Base-by-base conservation (phyloP, 2,888 invertebrate species). In the Gerosis bhagava region DNA sequence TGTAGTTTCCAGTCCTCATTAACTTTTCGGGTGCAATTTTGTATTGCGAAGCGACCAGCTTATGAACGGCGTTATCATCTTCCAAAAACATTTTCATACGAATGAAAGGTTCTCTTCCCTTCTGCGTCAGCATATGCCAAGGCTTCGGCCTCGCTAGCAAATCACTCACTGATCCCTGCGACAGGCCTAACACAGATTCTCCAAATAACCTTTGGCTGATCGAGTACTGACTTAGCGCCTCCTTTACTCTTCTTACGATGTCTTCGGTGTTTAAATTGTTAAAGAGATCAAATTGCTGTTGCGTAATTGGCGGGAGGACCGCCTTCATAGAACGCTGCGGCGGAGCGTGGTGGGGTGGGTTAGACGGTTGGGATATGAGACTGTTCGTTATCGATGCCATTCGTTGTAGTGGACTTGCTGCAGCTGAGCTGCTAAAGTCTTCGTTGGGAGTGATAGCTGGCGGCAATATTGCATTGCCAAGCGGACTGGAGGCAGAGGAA, bases 351-450 rank as follows among this genome's bases (percentile, higher is more conserved):
- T 97, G 96, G 6, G 96, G 93, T 57, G 96, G 96, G 50, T 95
- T 93, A 51, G 95, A 93, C 48, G 95, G 95, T 90, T 96, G 96
- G 57, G 97, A 97, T 72, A 98, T 97, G 61, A 98, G 91, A 54
- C 98, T 98, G 79, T 98, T 98, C 32, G 98, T 98, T 65, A 98
- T 98, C 58, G 97, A 98, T 52, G 98, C 98, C 98, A 98, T 98
- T 70, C 98, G 91, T 80, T 98, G 98, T 40, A 98, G 88, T 0
- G 98, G 98, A 71, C 97, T 97, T 13, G 97, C 97, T 6, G 97
- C 96, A 0, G 96, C 94, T 2, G 94, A 92, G 53, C 91, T 91
- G 41, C 93, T 91, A 65, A 96, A 96, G 69, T 96, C 96, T 49
- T 95, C 95, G 61, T 92, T 93, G 19, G 95, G 94, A 31, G 94